Base-by-base conservation (phyloP, 1,140 invertebrate species). In the Oppia nitens region DNA sequence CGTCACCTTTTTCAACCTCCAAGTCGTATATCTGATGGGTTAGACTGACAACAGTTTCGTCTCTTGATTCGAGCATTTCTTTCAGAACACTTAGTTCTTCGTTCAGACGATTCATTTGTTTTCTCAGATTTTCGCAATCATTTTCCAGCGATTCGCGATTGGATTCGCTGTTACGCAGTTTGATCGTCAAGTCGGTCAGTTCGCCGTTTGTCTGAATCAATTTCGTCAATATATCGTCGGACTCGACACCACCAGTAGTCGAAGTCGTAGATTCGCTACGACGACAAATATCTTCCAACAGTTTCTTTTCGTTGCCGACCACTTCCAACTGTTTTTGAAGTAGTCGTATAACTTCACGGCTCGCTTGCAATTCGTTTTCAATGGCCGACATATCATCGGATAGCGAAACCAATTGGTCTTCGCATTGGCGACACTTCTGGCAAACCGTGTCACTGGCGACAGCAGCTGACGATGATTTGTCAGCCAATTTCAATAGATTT, bases 1-100 rank as follows among this genome's bases (percentile, higher is more conserved):
- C n/a, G 49, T 29, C 26, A 48, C 47, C 32, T 57, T 64, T 61
- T 49, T 62, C 64, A 21, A 61, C 67, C 55, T 69, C 68, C 6
- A 68, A 57, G 48, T 70, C 68, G 61, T 66, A 66, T 12, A 73
- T 61, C 58, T 72, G 65, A 64, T 73, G 68, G 25, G 71, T 71
- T 52, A 74, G 60, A 14, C 64, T 62, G 12, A 71, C 65, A 21
- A 75, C 66, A 23, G 67, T 65, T 45, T 72, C 65, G 62, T 74
- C 72, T 63, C 73, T 73, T 26, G 68, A 70, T 50, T 61, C 60
- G 17, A 75, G 59, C 62, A 70, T 70, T 29, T 73, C 70, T 56
- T 72, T 61, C 57, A 67, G 71, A 65, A 73, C 68, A 11, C 59
- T 59, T 40, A 68, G 63, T 52, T 72, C 66, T n/a, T 71, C 69